A percentile compares a stretch with the other conserved stretches of the same genome.
phyloP scores from a whole-genome alignment of 2,888 invertebrate species.

The Phytoseiulus persimilis region DNA sequence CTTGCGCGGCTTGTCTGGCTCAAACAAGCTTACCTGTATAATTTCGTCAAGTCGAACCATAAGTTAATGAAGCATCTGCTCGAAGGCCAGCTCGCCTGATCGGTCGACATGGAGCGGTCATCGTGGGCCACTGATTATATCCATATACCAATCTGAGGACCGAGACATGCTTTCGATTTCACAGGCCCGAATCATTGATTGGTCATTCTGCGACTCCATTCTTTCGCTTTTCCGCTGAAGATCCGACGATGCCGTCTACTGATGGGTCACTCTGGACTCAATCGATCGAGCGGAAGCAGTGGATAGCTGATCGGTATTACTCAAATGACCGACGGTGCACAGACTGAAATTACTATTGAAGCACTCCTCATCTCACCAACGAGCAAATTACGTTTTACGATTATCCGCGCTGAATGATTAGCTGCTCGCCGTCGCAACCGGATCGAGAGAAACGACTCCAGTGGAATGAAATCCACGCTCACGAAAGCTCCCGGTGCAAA shows the following conservation, averaged over 20 bases:
- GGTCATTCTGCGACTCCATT: neutral
- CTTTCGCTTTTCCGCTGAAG: neutral
- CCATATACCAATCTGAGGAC: neutral
- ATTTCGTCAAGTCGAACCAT: no score
- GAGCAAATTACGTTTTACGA: neutral
- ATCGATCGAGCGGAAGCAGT: neutral
- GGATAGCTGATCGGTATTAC: neutral
- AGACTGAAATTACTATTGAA: neutral
- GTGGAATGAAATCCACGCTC: no score
- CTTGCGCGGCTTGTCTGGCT: no score
- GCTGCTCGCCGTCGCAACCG: neutral
- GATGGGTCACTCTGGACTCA: neutral
- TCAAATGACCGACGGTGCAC: neutral
- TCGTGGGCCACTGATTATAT: neutral
- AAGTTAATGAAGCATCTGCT: neutral
- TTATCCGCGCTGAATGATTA: neutral
- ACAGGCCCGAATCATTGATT: neutral
- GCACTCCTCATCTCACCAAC: neutral
- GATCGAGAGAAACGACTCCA: no score
- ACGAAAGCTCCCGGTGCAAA: no score
- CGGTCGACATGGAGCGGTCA: neutral
- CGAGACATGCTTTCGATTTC: neutral
- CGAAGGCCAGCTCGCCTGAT: neutral
- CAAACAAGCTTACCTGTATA: no score
- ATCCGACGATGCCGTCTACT: neutral